Base-by-base conservation (phyloP, 2,113 vertebrate genomes). In the Istiophorus platypterus region DNA sequence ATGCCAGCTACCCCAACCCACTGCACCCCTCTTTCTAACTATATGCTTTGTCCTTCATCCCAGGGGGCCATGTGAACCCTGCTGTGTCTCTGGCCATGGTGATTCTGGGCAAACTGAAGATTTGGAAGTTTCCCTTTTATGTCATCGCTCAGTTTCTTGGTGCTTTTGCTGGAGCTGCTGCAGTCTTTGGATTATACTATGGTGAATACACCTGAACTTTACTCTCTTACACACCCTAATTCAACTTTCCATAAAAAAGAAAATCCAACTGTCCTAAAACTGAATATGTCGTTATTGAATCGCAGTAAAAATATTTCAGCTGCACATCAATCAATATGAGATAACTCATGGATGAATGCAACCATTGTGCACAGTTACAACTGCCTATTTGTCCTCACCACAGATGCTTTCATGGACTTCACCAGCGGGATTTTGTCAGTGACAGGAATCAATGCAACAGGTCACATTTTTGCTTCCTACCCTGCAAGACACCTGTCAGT, bases 401-500 rank as follows among this genome's bases (percentile, higher is more conserved):
- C 10, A 99, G 98, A 99, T 91, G 97, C 96, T 31, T 90, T 99
- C 61, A 97, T 97, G 96, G 92, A 96, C 24, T 99, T 96, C 20
- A 97, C 96, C 15, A 95, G 85, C 5, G 98, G 98, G 67, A 94
- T 93, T 68, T 80, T 99, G 72, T 95, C 96, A 18, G 95, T 98
- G 71, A 95, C 92, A 0, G 98, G 98, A 74, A 97, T 97, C 74
- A 98, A 97, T 1, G 97, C 97, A 76, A 99, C 98, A 4, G 98
- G 96, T 37, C 96, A 96, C 41, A 99, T 99, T 88, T 99, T 99
- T 77, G 97, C 98, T 26, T 99, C 98, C 0, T 99, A 99, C 31
- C 98, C 98, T 18, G 93, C 94, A 56, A 94, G 96, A 0, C 96
- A 97, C 90, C 94, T 99, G 59, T 97, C 98, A 41, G 52, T 96